These are phyloP conservation scores for Scaptomyza pallida DNA, from an alignment of 1,140 invertebrate species.

Conservation along the genomic window DNA sequence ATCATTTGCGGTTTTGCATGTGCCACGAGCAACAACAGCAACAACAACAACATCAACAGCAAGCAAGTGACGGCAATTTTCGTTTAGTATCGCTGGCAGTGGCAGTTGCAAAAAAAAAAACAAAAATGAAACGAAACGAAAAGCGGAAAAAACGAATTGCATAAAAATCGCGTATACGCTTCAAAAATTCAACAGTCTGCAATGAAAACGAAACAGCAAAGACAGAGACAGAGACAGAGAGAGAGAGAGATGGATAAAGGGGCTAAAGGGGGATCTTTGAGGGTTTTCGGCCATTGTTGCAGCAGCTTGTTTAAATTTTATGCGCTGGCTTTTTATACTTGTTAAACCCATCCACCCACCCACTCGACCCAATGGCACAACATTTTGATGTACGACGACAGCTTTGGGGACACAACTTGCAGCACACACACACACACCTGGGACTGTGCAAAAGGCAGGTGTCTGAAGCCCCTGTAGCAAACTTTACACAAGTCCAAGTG, in stretches of 20 bases:
- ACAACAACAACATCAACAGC: constrained; percentile 10
- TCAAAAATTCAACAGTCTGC: constrained; percentile 52
- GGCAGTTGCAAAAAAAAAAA: constrained; percentile 11
- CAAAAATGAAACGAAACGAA: not conserved
- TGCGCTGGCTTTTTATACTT: constrained; percentile 49
- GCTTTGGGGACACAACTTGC: constrained; percentile 11
- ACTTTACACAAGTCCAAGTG: not conserved
- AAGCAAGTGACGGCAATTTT: constrained; percentile 26
- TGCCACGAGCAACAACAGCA: constrained; percentile 12
- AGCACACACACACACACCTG: not conserved
- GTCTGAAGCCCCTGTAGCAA: not conserved
- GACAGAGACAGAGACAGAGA: not conserved
- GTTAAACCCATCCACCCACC: constrained; percentile 10
- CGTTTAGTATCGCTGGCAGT: constrained; percentile 15
- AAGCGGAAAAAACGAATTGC: constrained; percentile 1
- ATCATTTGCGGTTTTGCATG: constrained; percentile 32
- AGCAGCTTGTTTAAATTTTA: constrained; percentile 64
- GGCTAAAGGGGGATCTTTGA: not conserved
- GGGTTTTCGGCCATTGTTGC: constrained; percentile 29
- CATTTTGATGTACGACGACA: constrained; percentile 27
- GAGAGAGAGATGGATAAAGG: not conserved
- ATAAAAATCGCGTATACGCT: constrained; percentile 53
- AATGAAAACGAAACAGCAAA: constrained; percentile 44
- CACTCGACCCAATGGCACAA: constrained; percentile 5
- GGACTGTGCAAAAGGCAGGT: not conserved